Conservation (phyloP, 1,140 invertebrate genomes). For the Camponotus vicinus region DNA sequence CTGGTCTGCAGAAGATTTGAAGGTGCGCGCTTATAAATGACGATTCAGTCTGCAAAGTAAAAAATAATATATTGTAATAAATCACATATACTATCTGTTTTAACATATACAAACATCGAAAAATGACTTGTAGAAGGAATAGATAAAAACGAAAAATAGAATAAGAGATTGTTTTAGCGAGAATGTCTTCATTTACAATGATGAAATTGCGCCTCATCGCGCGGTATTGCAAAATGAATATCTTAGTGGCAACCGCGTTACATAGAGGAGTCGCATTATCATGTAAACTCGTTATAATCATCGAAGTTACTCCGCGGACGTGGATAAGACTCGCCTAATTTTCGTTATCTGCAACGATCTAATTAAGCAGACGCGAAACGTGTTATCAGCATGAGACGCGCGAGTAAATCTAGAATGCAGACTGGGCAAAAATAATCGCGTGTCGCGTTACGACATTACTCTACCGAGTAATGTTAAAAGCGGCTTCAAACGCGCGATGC, state of each 20-base stretch:
- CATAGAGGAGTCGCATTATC: conserved; percentile 29
- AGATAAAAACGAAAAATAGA: not conserved
- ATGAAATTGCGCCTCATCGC: conserved; percentile 38
- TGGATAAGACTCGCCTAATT: not conserved
- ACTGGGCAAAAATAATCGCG: conserved; percentile 1
- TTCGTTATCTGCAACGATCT: not conserved
- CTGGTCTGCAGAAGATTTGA: conserved; percentile 7
- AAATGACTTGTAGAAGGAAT: not conserved
- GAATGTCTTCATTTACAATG: conserved; percentile 23
- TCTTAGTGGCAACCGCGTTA: conserved; percentile 34
- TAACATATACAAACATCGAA: not conserved
- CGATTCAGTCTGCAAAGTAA: not conserved
- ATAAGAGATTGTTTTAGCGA: conserved; percentile 8
- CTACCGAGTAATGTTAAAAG: not conserved
- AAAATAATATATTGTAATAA: not conserved
- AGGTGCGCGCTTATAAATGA: not conserved
- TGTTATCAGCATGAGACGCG: conserved; percentile 14
- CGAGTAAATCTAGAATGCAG: not conserved
- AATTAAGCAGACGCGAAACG: not conserved
- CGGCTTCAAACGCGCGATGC: conserved; percentile 38
- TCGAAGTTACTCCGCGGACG: not conserved
- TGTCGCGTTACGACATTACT: conserved; percentile 20
- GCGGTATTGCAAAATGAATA: conserved; percentile 43
- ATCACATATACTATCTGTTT: not conserved
- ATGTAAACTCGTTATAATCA: not conserved